Conservation (phyloP, 2,113 vertebrate genomes). For the Atlantisia rogersi region DNA sequence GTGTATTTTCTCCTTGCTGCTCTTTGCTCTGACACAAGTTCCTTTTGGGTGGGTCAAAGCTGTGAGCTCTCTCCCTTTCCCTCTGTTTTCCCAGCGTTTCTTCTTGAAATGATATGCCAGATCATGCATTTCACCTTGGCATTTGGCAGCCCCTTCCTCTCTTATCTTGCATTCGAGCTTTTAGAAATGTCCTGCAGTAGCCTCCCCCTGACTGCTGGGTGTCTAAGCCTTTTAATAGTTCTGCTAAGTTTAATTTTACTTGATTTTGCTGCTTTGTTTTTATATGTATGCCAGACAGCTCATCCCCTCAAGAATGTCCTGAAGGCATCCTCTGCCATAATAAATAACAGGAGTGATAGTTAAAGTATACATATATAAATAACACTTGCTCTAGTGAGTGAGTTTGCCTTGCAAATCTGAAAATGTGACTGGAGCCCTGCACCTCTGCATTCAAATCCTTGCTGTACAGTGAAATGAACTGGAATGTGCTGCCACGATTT, state of each 20-base stretch:
- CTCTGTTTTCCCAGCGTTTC: background rate
- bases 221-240: slow-evolving; percentile 43
- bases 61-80: background rate
- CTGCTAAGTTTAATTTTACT: slow-evolving; percentile 59
- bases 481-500: slow-evolving; percentile 36
- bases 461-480: slow-evolving; percentile 16
- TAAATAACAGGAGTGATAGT: slow-evolving; percentile 55
- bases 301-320: slow-evolving; percentile 62
- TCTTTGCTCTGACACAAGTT: background rate
- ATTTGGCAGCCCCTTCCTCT: background rate
- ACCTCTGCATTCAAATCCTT: background rate
- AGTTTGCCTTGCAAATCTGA: background rate
- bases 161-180: background rate
- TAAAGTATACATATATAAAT: slow-evolving; percentile 33
- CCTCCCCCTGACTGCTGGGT: background rate
- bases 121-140: slow-evolving; percentile 3
- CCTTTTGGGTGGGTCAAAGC: background rate
- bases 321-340: slow-evolving; percentile 41
- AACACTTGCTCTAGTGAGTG: background rate
- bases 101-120: background rate
- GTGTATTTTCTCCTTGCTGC: background rate
- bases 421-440: background rate
- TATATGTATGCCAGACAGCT: slow-evolving; percentile 49
- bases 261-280: slow-evolving; percentile 52
- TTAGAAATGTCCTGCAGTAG: background rate